Evolutionary conservation across 2,888 invertebrate species (phyloP), one percentile per base, ranked within the genome.

Genomic region (Eupithecia vulgata): DNA sequence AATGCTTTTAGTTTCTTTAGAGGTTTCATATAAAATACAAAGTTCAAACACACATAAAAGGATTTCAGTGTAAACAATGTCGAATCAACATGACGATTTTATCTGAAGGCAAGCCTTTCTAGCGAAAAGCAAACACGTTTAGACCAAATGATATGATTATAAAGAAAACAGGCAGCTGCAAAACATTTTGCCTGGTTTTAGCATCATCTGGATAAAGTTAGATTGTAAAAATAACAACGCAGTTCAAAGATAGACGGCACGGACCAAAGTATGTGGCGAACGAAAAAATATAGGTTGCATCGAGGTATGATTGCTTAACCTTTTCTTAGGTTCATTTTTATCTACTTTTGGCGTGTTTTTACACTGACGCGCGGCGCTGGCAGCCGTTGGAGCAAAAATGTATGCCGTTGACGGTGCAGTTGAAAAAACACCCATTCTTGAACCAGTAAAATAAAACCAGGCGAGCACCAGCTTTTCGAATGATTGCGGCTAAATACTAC

Each of bases 61-160:
- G 87, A 90, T 90, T 90, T 84, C 83, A 85, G 80, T 84, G 88
- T 90, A 91, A 93, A 92, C 91, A 93, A 87, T 88, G 88, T 87
- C 86, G 88, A 91, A 91, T 92, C 90, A 91, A 91, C 90, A 90
- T 86, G 89, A 88, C 85, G 87, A 88, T 89, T 90, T 90, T 91
- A 90, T 89, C 88, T 88, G 86, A 88, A 90, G 89, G 90, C 89
- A 90, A 92, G 90, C 89, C 89, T 90, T 85, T 87, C 83, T 85
- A 86, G 87, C 85, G 88, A 85, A 90, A 88, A 86, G 88, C 88
- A 92, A 92, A 93, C 90, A 91, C 86, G 88, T 88, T 86, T 87
- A 82, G 84, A 85, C 88, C 85, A 87, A 88, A 61, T 52, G 65
- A 6, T 45, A 67, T 69, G 66, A 34, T 45, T 25, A 8, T n/a